Conservation (phyloP, 2,113 vertebrate species). For the Chionomys nivalis region DNA sequence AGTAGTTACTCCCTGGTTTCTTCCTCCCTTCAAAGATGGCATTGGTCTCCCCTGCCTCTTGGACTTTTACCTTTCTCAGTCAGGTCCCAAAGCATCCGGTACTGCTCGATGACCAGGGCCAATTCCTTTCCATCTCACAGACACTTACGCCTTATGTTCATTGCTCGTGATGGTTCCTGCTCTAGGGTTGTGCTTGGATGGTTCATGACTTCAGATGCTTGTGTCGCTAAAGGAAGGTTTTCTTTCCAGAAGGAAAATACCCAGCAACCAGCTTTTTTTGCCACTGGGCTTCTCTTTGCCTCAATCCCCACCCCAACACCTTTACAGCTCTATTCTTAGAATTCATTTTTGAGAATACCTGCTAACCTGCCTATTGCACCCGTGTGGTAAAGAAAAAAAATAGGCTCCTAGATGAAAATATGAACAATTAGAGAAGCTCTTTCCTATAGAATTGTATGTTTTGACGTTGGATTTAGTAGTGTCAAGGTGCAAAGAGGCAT, state of each 20-base stretch:
- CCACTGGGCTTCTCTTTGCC: conserved; percentile 53
- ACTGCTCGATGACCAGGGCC: conserved; percentile 37
- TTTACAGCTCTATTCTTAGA: conserved; percentile 44
- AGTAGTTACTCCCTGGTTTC: conserved; percentile 39
- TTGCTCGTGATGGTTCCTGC: conserved; percentile 56
- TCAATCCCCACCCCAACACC: conserved; percentile 27
- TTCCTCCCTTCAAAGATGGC: neutral
- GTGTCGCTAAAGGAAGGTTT: conserved; percentile 58
- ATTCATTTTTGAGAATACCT: conserved; percentile 40
- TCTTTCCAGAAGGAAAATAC: conserved; percentile 68
- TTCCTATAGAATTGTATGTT: conserved; percentile 58
- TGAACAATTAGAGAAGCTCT: conserved; percentile 29
- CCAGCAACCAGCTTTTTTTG: conserved; percentile 28
- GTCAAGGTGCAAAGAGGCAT: conserved; percentile 22
- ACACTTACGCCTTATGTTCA: neutral
- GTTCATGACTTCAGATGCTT: conserved; percentile 64
- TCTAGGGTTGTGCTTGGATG: conserved; percentile 51
- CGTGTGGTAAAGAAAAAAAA: neutral
- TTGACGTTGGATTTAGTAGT: conserved; percentile 42
- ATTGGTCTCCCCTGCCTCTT: neutral
- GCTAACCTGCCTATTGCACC: conserved; percentile 43
- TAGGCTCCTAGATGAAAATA: conserved; percentile 38
- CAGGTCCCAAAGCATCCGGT: conserved; percentile 32
- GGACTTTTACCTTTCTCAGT: conserved; percentile 34
- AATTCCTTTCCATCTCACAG: conserved; percentile 51